Percentiles rank a stretch among this genome's conserved stretches.
phyloP scores from a whole-genome alignment of 2,113 vertebrate species.

The Carassius auratus region DNA sequence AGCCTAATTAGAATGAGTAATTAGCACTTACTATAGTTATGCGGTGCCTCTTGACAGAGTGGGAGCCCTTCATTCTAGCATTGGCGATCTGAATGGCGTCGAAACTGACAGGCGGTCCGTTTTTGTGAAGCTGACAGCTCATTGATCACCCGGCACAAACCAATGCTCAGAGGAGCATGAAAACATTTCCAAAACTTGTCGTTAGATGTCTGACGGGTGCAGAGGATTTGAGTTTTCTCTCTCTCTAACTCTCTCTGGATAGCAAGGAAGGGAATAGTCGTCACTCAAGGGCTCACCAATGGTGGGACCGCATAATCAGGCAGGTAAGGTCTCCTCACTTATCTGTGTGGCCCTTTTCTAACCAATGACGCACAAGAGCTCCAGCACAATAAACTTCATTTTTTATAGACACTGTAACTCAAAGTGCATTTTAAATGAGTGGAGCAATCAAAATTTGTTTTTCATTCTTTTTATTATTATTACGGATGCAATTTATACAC shows the following conservation, averaged over 20 bases:
- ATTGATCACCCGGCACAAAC: conserved; percentile 54
- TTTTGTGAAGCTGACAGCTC: conserved; percentile 56
- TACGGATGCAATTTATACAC: background rate
- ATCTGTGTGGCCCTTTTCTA: background rate
- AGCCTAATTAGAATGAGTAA: conserved; percentile 23
- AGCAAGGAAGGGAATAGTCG: conserved; percentile 1
- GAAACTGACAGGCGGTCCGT: conserved; percentile 43
- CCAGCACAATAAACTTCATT: conserved; percentile 10
- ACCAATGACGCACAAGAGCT: conserved; percentile 18
- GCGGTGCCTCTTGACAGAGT: conserved; percentile 63
- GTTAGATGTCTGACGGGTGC: conserved; percentile 24
- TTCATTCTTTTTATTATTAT: background rate
- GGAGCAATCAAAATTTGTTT: background rate
- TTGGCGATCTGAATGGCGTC: conserved; percentile 52
- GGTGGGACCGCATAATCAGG: conserved; percentile 31
- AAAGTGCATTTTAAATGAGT: conserved; percentile 1
- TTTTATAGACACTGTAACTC: conserved; percentile 17
- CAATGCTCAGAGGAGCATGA: conserved; percentile 49
- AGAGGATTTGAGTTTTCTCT: conserved; percentile 24
- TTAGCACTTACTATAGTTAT: conserved; percentile 60
- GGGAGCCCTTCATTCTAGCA: conserved; percentile 63
- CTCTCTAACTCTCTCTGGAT: conserved; percentile 19
- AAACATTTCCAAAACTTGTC: conserved; percentile 51
- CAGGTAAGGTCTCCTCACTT: conserved; percentile 37
- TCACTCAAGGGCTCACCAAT: conserved; percentile 30